Conservation (phyloP, 2,888 invertebrate genomes). For the Xanthia togata region DNA sequence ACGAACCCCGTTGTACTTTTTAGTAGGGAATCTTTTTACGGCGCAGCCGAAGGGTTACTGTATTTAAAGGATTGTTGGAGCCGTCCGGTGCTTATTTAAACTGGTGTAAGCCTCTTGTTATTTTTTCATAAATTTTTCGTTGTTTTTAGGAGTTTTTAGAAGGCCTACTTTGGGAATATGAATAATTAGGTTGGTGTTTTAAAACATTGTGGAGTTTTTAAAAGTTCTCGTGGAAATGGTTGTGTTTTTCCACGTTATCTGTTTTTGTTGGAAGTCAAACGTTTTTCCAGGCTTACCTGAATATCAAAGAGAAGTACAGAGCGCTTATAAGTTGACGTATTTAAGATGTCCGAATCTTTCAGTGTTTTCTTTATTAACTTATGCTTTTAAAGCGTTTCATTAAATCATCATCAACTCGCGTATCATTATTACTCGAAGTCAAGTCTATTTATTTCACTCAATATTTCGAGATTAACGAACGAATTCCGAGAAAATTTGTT, state of each 20-base stretch:
- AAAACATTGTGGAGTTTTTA: slow-evolving; percentile 41
- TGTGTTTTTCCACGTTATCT: slow-evolving; percentile 39
- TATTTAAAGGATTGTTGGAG: slow-evolving; percentile 69
- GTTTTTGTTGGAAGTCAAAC: slow-evolving; percentile 17
- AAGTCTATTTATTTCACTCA: background rate
- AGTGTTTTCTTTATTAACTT: background rate
- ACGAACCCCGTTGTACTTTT: slow-evolving; percentile 63
- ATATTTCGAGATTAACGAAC: background rate
- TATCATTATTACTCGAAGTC: background rate
- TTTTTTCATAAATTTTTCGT: slow-evolving; percentile 62
- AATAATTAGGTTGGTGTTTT: slow-evolving; percentile 60
- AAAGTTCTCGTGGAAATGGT: slow-evolving; percentile 51
- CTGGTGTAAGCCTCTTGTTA: slow-evolving; percentile 61
- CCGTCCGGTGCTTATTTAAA: slow-evolving; percentile 65
- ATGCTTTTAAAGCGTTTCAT: background rate
- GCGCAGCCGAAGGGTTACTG: slow-evolving; percentile 66
- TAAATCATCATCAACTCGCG: too few relatives aligned
- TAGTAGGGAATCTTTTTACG: slow-evolving; percentile 54
- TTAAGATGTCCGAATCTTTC: background rate
- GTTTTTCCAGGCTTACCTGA: slow-evolving; percentile 23
- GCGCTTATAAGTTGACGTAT: too few relatives aligned
- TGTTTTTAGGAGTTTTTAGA: slow-evolving; percentile 58
- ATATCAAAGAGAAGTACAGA: slow-evolving; percentile 2
- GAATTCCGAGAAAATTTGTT: background rate
- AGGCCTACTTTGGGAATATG: slow-evolving; percentile 57